Base-by-base conservation (phyloP, 1,140 invertebrate species). In the Cepaea nemoralis region DNA sequence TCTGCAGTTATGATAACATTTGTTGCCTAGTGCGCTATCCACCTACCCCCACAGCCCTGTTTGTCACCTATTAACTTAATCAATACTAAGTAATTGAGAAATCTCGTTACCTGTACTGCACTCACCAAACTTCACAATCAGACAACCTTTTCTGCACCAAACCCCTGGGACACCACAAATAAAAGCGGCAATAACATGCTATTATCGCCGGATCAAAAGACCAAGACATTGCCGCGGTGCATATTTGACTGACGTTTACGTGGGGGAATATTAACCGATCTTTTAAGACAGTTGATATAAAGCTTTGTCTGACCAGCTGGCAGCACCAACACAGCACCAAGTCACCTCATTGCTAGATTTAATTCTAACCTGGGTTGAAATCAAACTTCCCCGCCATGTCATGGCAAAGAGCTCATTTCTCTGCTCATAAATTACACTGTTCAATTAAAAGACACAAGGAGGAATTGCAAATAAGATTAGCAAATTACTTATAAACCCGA, bases 401-500 rank as follows among this genome's bases (percentile, higher is more conserved):
- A n/a, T n/a, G n/a, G n/a, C 59, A 2, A 14, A 63, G 33, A 63
- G 33, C 59, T 27, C 16, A 63, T 63, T 63, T 63, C 6, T 63
- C 5, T 16, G 59, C 33, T 16, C 59, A 63, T 63, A 63, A 63
- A 63, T 63, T 63, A 63, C 59, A 6, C 16, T 63, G 2, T 63
- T 31, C 59, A 63, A 63, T 63, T 63, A 63, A 63, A 2, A 63
- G 59, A 19, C 59, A 27, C 33, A n/a, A 31, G 6, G 27, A 31
- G 27, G 59, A 63, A 63, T 63, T 63, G 59, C 59, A 63, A 63
- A 63, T 63, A 63, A 63, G 59, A 63, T 63, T 63, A 63, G 33
- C 59, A 31, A 63, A 63, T 63, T 63, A 63, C 59, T 63, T 63
- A 63, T 63, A 63, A 63, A 63, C n/a, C 59, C 1, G 59, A 63